Conservation (phyloP, 2,113 vertebrate species). For the Petrocephalus zakoni region DNA sequence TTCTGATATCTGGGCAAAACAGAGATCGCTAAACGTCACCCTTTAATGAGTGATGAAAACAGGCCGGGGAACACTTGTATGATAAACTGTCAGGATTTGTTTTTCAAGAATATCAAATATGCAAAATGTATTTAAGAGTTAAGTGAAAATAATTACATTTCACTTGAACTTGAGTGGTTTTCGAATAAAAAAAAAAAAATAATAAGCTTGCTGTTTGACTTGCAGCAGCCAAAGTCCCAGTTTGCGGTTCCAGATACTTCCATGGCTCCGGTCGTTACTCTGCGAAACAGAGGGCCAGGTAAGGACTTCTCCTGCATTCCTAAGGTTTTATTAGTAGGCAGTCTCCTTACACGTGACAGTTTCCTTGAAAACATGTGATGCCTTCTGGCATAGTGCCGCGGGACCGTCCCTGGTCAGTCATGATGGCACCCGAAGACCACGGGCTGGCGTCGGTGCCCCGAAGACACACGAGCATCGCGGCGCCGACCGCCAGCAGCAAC, state of each 20-base stretch:
- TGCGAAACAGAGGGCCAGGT: constrained; percentile 77
- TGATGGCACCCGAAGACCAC: constrained; percentile 77
- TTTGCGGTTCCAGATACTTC: constrained; percentile 70
- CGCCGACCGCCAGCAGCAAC: constrained; percentile 58
- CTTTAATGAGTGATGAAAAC: background rate
- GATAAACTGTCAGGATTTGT: background rate
- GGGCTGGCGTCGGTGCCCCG: constrained; percentile 53
- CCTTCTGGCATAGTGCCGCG: constrained; percentile 70
- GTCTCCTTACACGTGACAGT: background rate
- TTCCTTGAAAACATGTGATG: background rate
- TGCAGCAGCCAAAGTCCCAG: constrained; percentile 68
- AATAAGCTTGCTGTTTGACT: constrained; percentile 26
- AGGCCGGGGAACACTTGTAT: background rate
- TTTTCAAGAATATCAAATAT: background rate
- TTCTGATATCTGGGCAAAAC: background rate
- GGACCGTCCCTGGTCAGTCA: constrained; percentile 86
- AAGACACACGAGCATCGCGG: constrained; percentile 69
- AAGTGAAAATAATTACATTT: background rate
- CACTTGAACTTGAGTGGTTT: background rate
- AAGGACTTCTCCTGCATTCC: constrained; percentile 30
- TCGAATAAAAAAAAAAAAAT: background rate
- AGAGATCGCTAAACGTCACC: background rate
- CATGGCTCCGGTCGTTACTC: constrained; percentile 73
- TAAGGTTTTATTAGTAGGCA: background rate
- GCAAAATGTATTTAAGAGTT: background rate